A percentile compares a stretch with the other conserved stretches of the same genome.
These are phyloP conservation scores for Tigriopus californicus DNA, from an alignment of 2,888 invertebrate genomes.

Conservation along the genomic window DNA sequence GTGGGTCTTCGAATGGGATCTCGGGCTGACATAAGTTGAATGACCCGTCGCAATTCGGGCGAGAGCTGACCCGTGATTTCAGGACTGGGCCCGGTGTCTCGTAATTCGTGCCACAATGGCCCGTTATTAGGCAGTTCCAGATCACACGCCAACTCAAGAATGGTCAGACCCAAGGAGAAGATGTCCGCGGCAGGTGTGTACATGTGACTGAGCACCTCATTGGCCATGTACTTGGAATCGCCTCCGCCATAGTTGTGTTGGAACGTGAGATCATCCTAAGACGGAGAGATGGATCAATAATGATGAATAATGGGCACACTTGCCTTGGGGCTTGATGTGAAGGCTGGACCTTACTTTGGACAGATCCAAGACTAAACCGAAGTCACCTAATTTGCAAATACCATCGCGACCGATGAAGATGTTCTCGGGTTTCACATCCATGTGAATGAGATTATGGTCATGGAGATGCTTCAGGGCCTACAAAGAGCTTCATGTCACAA, in stretches of 20 bases:
- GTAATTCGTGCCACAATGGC: slow-evolving; percentile 44
- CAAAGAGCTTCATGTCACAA: slow-evolving; percentile 25
- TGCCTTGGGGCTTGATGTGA: background rate
- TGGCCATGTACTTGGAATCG: slow-evolving; percentile 53
- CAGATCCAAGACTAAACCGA: slow-evolving; percentile 48
- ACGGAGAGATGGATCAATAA: too few relatives aligned
- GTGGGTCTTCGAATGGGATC: slow-evolving; percentile 34
- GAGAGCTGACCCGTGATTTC: slow-evolving; percentile 26
- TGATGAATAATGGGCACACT: too few relatives aligned
- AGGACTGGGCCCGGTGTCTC: slow-evolving; percentile 24
- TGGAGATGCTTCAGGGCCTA: slow-evolving; percentile 45
- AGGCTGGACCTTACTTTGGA: slow-evolving; percentile 23
- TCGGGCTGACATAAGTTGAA: slow-evolving; percentile 38
- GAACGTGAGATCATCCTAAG: slow-evolving; percentile 18
- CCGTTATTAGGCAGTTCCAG: slow-evolving; percentile 48
- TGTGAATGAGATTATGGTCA: slow-evolving; percentile 43
- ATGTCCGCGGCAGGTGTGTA: slow-evolving; percentile 39
- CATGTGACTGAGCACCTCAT: slow-evolving; percentile 41
- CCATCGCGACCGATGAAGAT: slow-evolving; percentile 45
- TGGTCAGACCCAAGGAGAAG: slow-evolving; percentile 50
- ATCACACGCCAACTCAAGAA: slow-evolving; percentile 48
- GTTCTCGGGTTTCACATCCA: slow-evolving; percentile 59
- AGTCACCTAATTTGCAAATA: slow-evolving; percentile 49
- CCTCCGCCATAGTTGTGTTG: slow-evolving; percentile 41
- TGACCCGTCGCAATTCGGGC: slow-evolving; percentile 33